Percentiles rank a stretch among this genome's conserved stretches.
Evolutionary conservation across 1,140 invertebrate genomes (phyloP).

Genomic region (Drosophila tropicalis): DNA sequence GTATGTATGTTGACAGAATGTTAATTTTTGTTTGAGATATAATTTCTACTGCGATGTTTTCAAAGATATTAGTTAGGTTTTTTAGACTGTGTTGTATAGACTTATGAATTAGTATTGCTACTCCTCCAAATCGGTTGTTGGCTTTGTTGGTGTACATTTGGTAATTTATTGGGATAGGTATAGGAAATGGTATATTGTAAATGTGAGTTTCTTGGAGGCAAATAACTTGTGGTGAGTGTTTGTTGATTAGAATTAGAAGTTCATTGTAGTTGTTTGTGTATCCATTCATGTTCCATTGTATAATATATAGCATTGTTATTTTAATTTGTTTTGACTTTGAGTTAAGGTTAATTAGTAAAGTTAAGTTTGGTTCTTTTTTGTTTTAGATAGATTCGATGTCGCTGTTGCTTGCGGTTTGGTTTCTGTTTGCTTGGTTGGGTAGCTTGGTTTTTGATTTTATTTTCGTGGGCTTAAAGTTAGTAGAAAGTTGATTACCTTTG

Average conservation of each 20-base stretch:
- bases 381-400: not conserved
- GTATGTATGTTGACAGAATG: not conserved
- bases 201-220: constrained; percentile 1
- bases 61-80: not conserved
- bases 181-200: not conserved
- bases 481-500: not conserved
- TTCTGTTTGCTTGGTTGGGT: not conserved
- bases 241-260: not conserved
- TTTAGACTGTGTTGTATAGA: not conserved
- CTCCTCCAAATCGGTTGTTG: not conserved
- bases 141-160: not conserved
- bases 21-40: not conserved
- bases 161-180: not conserved
- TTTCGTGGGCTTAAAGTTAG: not conserved
- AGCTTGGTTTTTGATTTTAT: not conserved
- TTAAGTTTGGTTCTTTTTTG: not conserved
- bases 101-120: not conserved
- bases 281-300: too few relatives aligned
- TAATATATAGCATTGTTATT: constrained; percentile 1
- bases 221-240: constrained; percentile 6
- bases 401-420: constrained; percentile 4
- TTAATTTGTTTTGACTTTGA: constrained; percentile 8
- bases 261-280: too few relatives aligned
- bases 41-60: not conserved
- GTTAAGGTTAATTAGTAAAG: not conserved